These are phyloP conservation scores for Mamestra configurata DNA, from an alignment of 1,140 invertebrate genomes.

Conservation along the genomic window DNA sequence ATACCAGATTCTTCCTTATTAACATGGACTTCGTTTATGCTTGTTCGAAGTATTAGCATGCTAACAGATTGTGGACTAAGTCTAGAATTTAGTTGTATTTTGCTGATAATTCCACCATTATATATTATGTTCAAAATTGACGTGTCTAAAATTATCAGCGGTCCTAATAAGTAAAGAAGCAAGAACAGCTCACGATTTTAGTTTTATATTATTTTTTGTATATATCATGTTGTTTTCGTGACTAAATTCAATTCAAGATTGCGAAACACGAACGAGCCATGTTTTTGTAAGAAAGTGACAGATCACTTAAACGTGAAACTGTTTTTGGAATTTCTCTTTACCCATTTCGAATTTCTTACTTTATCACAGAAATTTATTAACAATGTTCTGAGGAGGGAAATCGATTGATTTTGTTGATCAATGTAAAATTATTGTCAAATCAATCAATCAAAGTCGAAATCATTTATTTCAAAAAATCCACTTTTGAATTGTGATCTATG, in stretches of 20 bases:
- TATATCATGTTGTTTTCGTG: constrained; percentile 20
- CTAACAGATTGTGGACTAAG: too few species aligned
- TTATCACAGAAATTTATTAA: neutral
- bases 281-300: constrained; percentile 9
- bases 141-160: too few species aligned
- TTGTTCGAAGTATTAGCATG: too few species aligned
- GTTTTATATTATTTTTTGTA: neutral
- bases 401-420: neutral
- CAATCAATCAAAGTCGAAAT: too few species aligned
- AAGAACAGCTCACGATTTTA: neutral
- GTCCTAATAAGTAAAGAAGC: neutral
- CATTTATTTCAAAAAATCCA: too few species aligned
- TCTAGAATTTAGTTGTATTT: too few species aligned
- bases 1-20: too few species aligned
- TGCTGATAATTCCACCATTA: too few species aligned
- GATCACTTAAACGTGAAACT: constrained; percentile 15
- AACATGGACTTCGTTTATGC: too few species aligned
- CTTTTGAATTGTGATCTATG: too few species aligned
- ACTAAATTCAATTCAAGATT: constrained; percentile 17
- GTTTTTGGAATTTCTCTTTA: neutral
- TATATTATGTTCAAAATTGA: too few species aligned
- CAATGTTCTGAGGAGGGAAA: neutral
- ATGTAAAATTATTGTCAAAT: neutral
- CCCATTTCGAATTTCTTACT: neutral
- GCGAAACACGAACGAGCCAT: neutral